Conservation (phyloP, 2,113 vertebrate species). For the Solenodon paradoxus region DNA sequence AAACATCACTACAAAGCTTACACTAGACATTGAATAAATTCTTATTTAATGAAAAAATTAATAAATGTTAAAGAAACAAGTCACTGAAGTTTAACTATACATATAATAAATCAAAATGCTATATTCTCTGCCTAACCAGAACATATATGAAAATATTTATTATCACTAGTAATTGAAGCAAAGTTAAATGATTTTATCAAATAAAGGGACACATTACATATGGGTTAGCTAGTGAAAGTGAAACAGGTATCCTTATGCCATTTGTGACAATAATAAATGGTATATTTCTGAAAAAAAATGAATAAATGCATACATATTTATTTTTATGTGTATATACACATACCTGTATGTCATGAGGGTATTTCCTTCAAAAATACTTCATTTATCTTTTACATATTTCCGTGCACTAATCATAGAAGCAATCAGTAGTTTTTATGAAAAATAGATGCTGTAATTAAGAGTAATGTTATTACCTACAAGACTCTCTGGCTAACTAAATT, state of each 20-base stretch:
- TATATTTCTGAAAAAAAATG: background rate
- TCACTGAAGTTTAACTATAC: background rate
- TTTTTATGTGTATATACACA: accelerated
- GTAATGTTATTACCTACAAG: background rate
- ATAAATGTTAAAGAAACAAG: background rate
- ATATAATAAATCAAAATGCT: background rate
- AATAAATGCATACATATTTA: background rate
- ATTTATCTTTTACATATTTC: background rate
- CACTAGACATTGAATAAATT: background rate
- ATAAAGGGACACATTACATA: background rate
- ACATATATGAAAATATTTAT: background rate
- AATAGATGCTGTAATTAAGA: background rate
- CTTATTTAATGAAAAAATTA: background rate
- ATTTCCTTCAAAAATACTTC: background rate
- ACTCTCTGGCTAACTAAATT: background rate
- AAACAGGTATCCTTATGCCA: background rate
- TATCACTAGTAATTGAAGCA: background rate
- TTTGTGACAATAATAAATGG: background rate
- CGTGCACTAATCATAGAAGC: background rate
- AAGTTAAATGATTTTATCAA: background rate
- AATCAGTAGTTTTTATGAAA: background rate
- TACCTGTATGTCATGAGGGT: background rate
- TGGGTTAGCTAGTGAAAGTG: background rate
- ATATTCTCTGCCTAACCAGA: background rate
- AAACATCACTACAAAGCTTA: background rate